phyloP scores from a whole-genome alignment of 2,797 vertebrate species.

The Sternarchorhynchus goeldii region DNA sequence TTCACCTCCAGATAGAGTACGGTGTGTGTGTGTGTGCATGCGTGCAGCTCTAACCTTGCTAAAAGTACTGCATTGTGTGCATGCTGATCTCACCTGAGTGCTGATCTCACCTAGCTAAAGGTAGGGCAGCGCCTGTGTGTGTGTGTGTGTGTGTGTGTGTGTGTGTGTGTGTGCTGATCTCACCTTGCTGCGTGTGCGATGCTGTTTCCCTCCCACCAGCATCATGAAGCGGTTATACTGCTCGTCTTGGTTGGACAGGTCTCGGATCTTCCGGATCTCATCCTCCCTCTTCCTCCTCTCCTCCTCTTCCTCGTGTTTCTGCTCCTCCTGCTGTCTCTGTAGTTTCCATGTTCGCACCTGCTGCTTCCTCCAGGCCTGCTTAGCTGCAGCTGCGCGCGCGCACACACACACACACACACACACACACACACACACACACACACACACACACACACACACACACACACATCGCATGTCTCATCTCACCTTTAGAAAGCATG shows the following conservation, averaged over 20 bases:
- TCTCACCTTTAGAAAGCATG: neutral
- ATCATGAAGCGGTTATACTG: constrained; percentile 99
- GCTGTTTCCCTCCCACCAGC: constrained; percentile 87
- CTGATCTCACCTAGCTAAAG: neutral
- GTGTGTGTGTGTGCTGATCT: neutral
- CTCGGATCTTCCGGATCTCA: constrained; percentile 92
- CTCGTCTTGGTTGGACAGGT: constrained; percentile 97
- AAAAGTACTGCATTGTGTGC: too few species aligned
- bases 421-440: neutral
- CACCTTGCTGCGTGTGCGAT: constrained; percentile 83
- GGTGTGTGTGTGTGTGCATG: too few species aligned
- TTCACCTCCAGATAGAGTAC: too few species aligned
- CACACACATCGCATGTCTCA: neutral
- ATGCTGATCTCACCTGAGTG: too few species aligned
- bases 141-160: neutral
- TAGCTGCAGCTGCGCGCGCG: constrained; percentile 71
- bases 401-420: too few species aligned
- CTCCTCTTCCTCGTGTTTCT: constrained; percentile 87
- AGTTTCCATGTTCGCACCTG: constrained; percentile 90
- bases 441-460: neutral
- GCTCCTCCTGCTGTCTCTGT: constrained; percentile 80
- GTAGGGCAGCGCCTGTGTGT: fast-evolving
- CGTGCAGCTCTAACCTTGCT: too few species aligned
- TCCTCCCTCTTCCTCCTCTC: constrained; percentile 93
- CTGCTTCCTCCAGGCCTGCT: constrained; percentile 87